These are phyloP conservation scores for Gallinago jamesoni DNA, from an alignment of 2,113 vertebrate genomes.

Conservation along the genomic window DNA sequence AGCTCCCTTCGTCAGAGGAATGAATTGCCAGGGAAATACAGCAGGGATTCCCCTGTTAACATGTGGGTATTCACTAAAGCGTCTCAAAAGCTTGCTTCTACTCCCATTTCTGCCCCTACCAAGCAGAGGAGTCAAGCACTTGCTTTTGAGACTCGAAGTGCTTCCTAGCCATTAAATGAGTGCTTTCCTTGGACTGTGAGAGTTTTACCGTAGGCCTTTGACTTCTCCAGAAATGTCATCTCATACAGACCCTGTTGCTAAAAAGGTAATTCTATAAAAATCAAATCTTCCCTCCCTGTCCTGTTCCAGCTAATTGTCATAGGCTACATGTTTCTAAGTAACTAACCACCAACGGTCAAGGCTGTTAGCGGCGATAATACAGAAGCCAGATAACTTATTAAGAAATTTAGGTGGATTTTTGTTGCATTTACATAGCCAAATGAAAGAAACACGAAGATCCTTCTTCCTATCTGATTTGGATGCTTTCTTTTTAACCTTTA, in stretches of 20 bases:
- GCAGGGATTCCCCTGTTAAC: constrained; percentile 20
- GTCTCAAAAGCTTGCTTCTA: background rate
- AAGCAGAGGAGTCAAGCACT: background rate
- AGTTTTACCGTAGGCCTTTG: background rate
- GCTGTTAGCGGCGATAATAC: background rate
- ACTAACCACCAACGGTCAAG: background rate
- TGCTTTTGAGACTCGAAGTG: background rate
- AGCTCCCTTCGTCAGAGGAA: background rate
- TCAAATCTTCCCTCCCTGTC: background rate
- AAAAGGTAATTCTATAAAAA: background rate
- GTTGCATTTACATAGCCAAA: background rate
- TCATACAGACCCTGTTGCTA: background rate
- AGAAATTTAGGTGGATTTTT: background rate
- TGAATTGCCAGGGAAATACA: background rate
- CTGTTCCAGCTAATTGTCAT: background rate
- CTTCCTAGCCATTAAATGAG: constrained; percentile 3
- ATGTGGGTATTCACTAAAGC: background rate
- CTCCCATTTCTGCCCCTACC: background rate
- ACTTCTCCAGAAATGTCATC: constrained; percentile 58
- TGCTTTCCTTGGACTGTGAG: background rate
- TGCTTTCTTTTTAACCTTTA: background rate
- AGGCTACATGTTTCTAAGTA: background rate
- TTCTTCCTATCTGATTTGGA: background rate
- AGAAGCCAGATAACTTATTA: background rate
- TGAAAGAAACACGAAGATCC: background rate